phyloP scores from a whole-genome alignment of 2,888 invertebrate genomes.

The Leucania comma region DNA sequence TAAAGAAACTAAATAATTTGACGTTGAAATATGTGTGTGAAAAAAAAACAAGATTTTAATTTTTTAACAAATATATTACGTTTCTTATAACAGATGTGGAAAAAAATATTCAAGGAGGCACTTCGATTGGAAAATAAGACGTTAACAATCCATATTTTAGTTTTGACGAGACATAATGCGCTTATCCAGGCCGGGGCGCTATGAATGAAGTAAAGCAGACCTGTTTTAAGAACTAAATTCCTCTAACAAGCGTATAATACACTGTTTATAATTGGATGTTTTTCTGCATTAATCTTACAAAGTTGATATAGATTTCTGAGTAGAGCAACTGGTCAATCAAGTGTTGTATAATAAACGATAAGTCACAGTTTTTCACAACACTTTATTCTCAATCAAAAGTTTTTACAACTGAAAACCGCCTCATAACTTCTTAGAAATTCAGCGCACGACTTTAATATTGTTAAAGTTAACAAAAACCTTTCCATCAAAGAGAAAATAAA shows the following conservation, averaged over 20 bases:
- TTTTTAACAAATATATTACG: constrained; percentile 34
- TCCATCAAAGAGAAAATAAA: constrained; percentile 18
- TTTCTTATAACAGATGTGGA: constrained; percentile 20
- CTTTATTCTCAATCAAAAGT: constrained; percentile 32
- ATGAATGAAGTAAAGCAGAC: constrained; percentile 72
- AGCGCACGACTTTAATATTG: constrained; percentile 27
- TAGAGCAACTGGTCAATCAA: constrained; percentile 30
- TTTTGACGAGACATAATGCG: constrained; percentile 74
- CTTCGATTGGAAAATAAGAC: constrained; percentile 64
- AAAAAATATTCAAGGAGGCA: constrained; percentile 63
- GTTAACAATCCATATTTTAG: constrained; percentile 73
- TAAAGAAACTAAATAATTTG: constrained; percentile 5
- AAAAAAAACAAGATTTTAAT: constrained; percentile 19
- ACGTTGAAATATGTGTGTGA: constrained; percentile 4
- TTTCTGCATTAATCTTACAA: constrained; percentile 60
- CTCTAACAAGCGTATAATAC: constrained; percentile 47
- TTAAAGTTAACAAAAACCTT: constrained; percentile 28
- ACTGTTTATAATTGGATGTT: constrained; percentile 63
- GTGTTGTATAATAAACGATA: constrained; percentile 46
- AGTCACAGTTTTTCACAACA: constrained; percentile 32
- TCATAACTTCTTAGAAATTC: constrained; percentile 21
- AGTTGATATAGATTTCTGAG: constrained; percentile 48
- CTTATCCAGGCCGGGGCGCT: constrained; percentile 63
- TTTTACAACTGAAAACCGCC: constrained; percentile 27
- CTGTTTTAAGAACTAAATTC: constrained; percentile 67